Conservation (phyloP, 2,888 invertebrate genomes). For the Acanthoscelides obtectus region DNA sequence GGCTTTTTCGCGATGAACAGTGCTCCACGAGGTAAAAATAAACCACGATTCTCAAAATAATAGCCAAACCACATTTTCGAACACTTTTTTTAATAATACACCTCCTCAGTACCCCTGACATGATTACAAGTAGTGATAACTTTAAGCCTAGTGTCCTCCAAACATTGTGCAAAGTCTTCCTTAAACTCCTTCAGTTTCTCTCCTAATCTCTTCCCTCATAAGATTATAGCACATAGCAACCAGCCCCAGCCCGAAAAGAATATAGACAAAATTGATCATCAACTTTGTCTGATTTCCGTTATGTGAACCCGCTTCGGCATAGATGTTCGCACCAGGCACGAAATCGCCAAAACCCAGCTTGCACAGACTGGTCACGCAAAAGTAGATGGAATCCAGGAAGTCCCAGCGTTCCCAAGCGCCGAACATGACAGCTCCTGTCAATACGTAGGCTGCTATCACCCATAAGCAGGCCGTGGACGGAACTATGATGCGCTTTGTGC, state of each 20-base stretch:
- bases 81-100: constrained; percentile 1
- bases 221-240: constrained; percentile 90
- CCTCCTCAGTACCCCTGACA: constrained; percentile 11
- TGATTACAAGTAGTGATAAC: constrained; percentile 51
- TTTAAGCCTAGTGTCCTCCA: constrained; percentile 70
- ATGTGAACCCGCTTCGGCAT: constrained; percentile 59
- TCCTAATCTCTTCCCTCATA: constrained; percentile 80
- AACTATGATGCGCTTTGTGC: constrained; percentile 68
- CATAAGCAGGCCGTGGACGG: constrained; percentile 86
- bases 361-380: constrained; percentile 84
- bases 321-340: constrained; percentile 75
- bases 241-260: constrained; percentile 78
- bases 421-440: constrained; percentile 83
- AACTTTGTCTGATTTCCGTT: constrained; percentile 79
- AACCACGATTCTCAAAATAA: constrained; percentile 2
- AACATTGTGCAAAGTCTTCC: constrained; percentile 70
- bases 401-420: constrained; percentile 87
- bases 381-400: constrained; percentile 81
- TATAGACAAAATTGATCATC: constrained; percentile 83
- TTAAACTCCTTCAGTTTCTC: constrained; percentile 74
- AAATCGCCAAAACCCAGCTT: constrained; percentile 89
- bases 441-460: constrained; percentile 80
- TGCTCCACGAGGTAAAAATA: too few relatives aligned
- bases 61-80: not conserved
- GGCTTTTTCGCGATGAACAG: too few relatives aligned